Evolutionary conservation across 2,888 invertebrate genomes (phyloP).

Genomic region (Cryptus viduatorius): DNA sequence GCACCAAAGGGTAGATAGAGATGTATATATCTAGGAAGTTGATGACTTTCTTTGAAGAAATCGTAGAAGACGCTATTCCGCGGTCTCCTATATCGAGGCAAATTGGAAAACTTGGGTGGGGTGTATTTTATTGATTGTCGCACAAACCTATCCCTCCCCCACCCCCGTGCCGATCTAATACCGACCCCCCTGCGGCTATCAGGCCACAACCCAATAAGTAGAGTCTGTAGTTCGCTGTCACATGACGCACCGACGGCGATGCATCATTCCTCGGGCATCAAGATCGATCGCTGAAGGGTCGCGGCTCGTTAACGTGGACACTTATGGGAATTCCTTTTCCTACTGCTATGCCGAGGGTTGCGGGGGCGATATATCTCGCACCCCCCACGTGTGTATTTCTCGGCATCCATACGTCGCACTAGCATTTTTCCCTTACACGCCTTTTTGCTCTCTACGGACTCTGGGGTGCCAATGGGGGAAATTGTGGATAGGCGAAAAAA

Average conservation of each 20-base stretch:
- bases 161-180: slow-evolving; percentile 24
- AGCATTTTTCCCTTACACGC: slow-evolving; percentile 8
- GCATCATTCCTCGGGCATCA: slow-evolving; percentile 56
- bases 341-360: neutral
- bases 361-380: slow-evolving; percentile 21
- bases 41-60: slow-evolving; percentile 42
- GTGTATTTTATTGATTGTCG: slow-evolving; percentile 53
- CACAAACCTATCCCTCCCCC: neutral
- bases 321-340: slow-evolving; percentile 63
- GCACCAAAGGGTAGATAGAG: neutral
- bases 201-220: slow-evolving; percentile 44
- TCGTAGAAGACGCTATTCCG: neutral
- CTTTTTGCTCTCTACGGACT: slow-evolving; percentile 12
- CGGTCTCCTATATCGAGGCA: slow-evolving; percentile 6
- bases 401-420: neutral
- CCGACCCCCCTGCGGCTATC: slow-evolving; percentile 4
- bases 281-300: slow-evolving; percentile 63
- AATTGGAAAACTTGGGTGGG: slow-evolving; percentile 29
- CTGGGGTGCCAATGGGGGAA: neutral
- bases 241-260: slow-evolving; percentile 35
- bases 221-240: slow-evolving; percentile 54
- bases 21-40: neutral
- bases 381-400: slow-evolving; percentile 7
- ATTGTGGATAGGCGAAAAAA: neutral
- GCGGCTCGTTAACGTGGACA: slow-evolving; percentile 55